A percentile compares a stretch with the other conserved stretches of the same genome.
Evolutionary conservation across 2,797 vertebrate species (phyloP).

Genomic region (Molossus molossus): DNA sequence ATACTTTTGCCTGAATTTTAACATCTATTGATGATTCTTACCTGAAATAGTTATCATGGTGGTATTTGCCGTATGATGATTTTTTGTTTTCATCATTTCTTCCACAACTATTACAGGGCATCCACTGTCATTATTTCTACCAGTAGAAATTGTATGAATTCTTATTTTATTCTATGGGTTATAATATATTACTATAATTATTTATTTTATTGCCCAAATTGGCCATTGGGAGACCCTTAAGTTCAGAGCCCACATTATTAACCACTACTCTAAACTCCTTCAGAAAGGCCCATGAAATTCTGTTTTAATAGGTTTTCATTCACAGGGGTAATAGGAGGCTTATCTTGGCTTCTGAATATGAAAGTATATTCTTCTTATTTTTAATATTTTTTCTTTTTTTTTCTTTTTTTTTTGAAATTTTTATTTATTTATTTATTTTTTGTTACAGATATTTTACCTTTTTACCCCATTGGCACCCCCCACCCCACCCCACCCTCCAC

Average conservation of each 20-base stretch:
- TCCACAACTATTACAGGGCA: slow-evolving; percentile 30
- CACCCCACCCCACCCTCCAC: too few species aligned
- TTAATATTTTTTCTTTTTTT: too few species aligned
- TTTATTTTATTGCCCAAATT: slow-evolving; percentile 54
- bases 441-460: too few species aligned
- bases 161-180: slow-evolving; percentile 36
- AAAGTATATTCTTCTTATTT: background rate
- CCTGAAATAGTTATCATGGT: background rate
- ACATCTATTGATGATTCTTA: slow-evolving; percentile 36
- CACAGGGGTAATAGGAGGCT: background rate
- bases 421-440: too few species aligned
- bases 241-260: slow-evolving; percentile 22
- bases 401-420: too few species aligned
- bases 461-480: too few species aligned
- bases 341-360: slow-evolving; percentile 51
- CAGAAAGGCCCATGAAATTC: background rate
- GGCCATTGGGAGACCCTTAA: background rate
- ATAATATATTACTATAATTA: slow-evolving; percentile 42
- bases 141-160: background rate
- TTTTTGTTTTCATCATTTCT: slow-evolving; percentile 52
- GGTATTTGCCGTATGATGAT: background rate
- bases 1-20: slow-evolving; percentile 56
- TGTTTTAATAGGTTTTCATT: slow-evolving; percentile 53
- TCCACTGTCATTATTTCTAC: slow-evolving; percentile 40
- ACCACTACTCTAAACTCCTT: background rate